Percentiles rank a stretch among this genome's conserved stretches.
Evolutionary conservation across 2,888 invertebrate species (phyloP).

Genomic region (Cerastoderma edule): DNA sequence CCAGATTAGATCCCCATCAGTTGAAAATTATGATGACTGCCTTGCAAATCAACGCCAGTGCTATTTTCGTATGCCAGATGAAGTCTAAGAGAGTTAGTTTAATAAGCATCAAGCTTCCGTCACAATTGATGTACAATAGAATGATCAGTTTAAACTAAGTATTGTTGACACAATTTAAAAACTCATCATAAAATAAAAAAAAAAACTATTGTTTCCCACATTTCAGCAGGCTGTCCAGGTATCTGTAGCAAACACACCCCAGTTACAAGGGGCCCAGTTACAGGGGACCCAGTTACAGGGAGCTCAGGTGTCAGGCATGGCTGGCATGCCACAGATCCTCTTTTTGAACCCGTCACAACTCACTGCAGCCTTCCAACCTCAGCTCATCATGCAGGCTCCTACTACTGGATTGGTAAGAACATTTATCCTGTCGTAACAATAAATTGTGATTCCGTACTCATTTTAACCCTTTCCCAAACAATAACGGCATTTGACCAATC

Average conservation of each 20-base stretch:
- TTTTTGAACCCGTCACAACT: conserved; percentile 75
- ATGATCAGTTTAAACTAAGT: too few relatives aligned
- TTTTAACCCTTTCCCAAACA: conserved; percentile 6
- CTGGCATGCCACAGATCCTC: conserved; percentile 73
- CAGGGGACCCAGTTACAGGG: conserved; percentile 35
- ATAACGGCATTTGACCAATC: neutral
- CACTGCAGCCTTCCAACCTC: conserved; percentile 69
- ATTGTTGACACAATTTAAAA: too few relatives aligned
- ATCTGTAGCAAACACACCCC: conserved; percentile 6
- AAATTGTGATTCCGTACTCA: neutral
- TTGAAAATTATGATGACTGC: too few relatives aligned
- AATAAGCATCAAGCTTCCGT: too few relatives aligned
- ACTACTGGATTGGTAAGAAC: conserved; percentile 49
- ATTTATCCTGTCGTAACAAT: neutral
- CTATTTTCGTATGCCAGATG: too few relatives aligned
- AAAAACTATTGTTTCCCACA: too few relatives aligned
- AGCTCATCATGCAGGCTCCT: conserved; percentile 67
- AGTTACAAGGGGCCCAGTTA: neutral
- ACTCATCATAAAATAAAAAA: too few relatives aligned
- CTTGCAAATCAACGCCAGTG: too few relatives aligned
- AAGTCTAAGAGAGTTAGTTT: too few relatives aligned
- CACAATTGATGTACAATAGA: too few relatives aligned
- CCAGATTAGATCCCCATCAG: too few relatives aligned
- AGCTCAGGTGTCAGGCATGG: conserved; percentile 42
- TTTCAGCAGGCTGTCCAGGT: conserved; percentile 2